Evolutionary conservation across 2,113 vertebrate species (phyloP).

Genomic region (Empidonax traillii): DNA sequence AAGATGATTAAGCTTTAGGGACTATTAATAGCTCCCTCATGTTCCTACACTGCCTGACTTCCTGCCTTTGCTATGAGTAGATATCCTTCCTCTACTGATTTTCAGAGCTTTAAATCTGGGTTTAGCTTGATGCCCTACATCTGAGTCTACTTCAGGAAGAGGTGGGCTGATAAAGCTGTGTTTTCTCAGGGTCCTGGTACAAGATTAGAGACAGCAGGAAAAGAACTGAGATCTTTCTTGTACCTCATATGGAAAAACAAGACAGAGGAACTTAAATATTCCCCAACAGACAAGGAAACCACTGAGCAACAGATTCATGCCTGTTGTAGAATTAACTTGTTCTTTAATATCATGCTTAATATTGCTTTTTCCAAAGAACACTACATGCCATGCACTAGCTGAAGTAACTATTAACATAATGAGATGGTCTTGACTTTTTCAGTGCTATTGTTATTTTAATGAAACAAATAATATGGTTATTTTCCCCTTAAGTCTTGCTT

Average conservation of each 20-base stretch:
- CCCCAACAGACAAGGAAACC: neutral
- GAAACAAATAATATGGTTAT: neutral
- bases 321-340: neutral
- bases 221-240: neutral
- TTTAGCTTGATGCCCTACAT: neutral
- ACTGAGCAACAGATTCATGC: neutral
- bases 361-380: neutral
- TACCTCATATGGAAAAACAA: neutral
- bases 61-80: neutral
- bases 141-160: neutral
- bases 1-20: neutral
- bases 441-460: neutral
- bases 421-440: neutral
- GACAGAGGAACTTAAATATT: neutral
- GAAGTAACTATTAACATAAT: neutral
- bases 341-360: neutral
- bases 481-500: neutral
- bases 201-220: neutral
- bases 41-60: neutral
- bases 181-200: neutral
- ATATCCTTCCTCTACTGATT: neutral
- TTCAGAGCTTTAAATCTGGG: neutral
- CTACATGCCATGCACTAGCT: neutral
- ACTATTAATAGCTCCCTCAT: neutral
- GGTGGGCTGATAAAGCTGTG: neutral